Base-by-base conservation (phyloP, 2,888 invertebrate species). In the Aproaerema taeniolella region DNA sequence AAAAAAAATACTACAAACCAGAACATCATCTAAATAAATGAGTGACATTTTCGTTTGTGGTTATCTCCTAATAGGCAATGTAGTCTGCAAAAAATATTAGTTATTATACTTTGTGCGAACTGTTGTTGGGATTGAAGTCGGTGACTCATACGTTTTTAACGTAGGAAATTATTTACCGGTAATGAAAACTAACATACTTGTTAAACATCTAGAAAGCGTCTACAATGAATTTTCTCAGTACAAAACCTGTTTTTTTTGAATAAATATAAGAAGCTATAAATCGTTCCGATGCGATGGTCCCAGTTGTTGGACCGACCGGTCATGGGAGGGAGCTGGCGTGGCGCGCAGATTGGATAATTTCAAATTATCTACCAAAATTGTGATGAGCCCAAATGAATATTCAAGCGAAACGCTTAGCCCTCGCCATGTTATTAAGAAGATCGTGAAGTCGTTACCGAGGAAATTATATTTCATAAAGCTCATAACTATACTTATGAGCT, bases 391-490 rank as follows among this genome's bases (percentile, higher is more conserved):
- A 79, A 80, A 86, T 85, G 81, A 83, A 86, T 85, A 85, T 83
- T 83, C 82, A 85, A 74, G 70, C 68, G 75, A 82, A 81, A 75
- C 79, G 73, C 72, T 85, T 82, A 80, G 65, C 72, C 57, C 64
- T 56, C 58, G 64, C 60, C 71, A 67, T 81, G 75, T 79, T 83
- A 85, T 85, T 85, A 85, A 80, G 75, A 72, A 65, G 80, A 74
- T 83, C 82, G 83, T 77, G 79, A 75, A 73, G 76, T 81, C 77
- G 85, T 86, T 85, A 83, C 71, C 51, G 55, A 66, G 70, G 61
- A 81, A 81, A 85, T 83, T 83, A 75, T 85, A 81, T 86, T 86
- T 83, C 70, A 83, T 83, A 81, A 82, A 78, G 76, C 56, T 80
- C 73, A 81, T 81, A 70, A 85, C 80, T 76, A 82, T 82, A 83